Percentiles rank a stretch among this genome's conserved stretches.
These are phyloP conservation scores for Phyllotreta striolata DNA, from an alignment of 2,888 invertebrate species.

Conservation along the genomic window DNA sequence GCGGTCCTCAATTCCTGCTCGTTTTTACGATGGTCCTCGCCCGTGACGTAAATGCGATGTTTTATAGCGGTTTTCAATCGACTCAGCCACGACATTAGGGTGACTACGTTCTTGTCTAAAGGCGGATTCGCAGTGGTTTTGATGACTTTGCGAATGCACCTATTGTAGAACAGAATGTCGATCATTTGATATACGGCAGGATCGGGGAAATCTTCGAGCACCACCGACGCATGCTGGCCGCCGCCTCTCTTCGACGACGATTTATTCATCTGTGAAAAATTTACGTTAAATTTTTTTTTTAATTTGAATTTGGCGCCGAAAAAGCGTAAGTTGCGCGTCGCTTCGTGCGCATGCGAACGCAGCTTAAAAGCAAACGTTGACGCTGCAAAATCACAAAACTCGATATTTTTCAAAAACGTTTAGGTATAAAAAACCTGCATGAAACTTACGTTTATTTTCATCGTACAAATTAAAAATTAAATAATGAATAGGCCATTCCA, in stretches of 20 bases:
- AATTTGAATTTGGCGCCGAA: too few relatives aligned
- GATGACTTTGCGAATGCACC: conserved; percentile 37
- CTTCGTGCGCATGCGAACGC: too few relatives aligned
- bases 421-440: too few relatives aligned
- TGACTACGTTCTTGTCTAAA: conserved; percentile 28
- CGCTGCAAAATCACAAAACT: too few relatives aligned
- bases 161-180: conserved; percentile 44
- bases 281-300: too few relatives aligned
- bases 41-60: conserved; percentile 45
- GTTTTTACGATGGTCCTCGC: conserved; percentile 43
- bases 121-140: conserved; percentile 12
- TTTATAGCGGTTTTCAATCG: conserved; percentile 40
- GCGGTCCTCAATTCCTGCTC: conserved; percentile 46
- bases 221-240: background rate
- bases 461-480: too few relatives aligned
- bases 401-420: too few relatives aligned
- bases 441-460: too few relatives aligned
- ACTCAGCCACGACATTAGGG: conserved; percentile 32
- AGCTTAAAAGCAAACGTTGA: too few relatives aligned
- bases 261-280: conserved; percentile 18
- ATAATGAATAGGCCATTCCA: too few relatives aligned
- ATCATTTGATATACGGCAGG: conserved; percentile 41
- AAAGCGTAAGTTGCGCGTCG: too few relatives aligned
- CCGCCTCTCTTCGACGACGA: background rate
- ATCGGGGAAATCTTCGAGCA: conserved; percentile 33